A percentile compares a stretch with the other conserved stretches of the same genome.
These are phyloP conservation scores for Montipora efflorescens DNA, from an alignment of 64 coral and sea anemone species.

Conservation along the genomic window DNA sequence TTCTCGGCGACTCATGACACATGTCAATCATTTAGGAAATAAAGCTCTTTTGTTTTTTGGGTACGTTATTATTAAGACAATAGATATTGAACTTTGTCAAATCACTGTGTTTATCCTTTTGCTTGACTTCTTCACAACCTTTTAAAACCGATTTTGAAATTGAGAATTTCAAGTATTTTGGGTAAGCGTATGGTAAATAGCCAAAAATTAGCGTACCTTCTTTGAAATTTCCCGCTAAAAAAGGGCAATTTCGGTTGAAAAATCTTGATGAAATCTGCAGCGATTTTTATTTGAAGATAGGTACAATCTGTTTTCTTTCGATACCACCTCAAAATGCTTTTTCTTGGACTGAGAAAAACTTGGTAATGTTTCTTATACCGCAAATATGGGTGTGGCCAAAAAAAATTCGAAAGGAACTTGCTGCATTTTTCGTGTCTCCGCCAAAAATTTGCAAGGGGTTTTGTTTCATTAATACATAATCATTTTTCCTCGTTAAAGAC, in stretches of 20 bases:
- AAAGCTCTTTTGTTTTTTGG: neutral
- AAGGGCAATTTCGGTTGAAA: neutral
- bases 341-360: neutral
- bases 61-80: neutral
- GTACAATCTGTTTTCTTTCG: constrained; percentile 10
- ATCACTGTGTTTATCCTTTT: constrained; percentile 27
- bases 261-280: neutral
- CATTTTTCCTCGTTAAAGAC: neutral
- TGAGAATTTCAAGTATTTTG: neutral
- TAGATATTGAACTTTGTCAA: neutral
- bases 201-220: neutral
- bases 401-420: neutral
- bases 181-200: neutral
- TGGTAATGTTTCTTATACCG: neutral
- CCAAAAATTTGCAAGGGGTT: neutral
- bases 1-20: constrained; percentile 31
- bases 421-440: neutral
- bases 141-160: neutral
- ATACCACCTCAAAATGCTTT: neutral
- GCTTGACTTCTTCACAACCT: neutral
- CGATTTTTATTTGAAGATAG: neutral
- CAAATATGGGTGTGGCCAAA: constrained; percentile 2
- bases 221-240: constrained; percentile 26
- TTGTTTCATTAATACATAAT: neutral
- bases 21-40: constrained; percentile 28